phyloP scores from a whole-genome alignment of 2,797 vertebrate species.

The Coranthus polyacanthus region DNA sequence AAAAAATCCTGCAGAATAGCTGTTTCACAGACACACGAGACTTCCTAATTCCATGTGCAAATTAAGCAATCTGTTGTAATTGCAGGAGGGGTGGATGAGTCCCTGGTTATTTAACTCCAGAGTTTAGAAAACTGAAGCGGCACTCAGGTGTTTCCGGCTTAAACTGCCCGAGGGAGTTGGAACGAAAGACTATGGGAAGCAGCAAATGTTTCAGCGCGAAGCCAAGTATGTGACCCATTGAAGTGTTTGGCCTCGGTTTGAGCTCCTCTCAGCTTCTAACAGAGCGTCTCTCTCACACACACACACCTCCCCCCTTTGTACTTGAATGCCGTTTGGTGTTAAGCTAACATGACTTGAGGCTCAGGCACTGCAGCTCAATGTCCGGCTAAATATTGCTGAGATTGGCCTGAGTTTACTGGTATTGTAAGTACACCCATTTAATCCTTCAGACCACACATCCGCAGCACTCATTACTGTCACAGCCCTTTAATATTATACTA shows the following conservation, averaged over 20 bases:
- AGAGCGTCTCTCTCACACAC: conserved; percentile 25
- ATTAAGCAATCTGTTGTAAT: conserved; percentile 35
- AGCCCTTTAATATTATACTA: conserved; percentile 71
- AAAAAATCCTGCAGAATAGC: too few relatives aligned
- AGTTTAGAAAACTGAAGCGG: conserved; percentile 2
- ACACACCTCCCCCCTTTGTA: conserved; percentile 21
- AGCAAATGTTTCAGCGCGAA: conserved; percentile 56
- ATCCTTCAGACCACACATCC: conserved; percentile 65
- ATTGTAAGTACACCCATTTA: conserved; percentile 79
- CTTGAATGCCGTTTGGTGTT: conserved; percentile 72
- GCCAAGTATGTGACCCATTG: conserved; percentile 57
- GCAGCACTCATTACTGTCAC: conserved; percentile 81
- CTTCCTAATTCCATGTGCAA: conserved; percentile 21
- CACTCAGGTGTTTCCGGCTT: conserved; percentile 18
- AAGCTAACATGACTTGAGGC: conserved; percentile 76
- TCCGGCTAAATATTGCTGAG: conserved; percentile 84
- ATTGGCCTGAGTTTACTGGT: conserved; percentile 83
- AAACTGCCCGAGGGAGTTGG: conserved; percentile 43
- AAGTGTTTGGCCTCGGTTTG: conserved; percentile 56
- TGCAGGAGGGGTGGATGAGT: conserved; percentile 13
- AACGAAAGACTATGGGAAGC: conserved; percentile 44
- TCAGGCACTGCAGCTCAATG: conserved; percentile 79
- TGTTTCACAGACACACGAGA: not conserved
- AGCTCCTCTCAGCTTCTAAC: conserved; percentile 38
- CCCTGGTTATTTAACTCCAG: conserved; percentile 18